Conservation (phyloP, 2,888 invertebrate genomes). For the Netelia fuscicornis region DNA sequence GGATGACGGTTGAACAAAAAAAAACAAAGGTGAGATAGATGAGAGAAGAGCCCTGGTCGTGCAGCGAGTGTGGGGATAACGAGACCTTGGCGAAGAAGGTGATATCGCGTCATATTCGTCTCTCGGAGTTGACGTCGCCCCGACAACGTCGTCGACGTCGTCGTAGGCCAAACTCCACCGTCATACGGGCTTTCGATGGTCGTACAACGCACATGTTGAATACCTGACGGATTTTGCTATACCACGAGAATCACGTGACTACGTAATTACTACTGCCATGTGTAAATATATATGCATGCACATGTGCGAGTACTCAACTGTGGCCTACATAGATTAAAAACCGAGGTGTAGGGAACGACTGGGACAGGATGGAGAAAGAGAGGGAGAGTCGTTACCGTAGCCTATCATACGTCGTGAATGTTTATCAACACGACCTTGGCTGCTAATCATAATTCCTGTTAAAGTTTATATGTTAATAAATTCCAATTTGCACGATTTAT, state of each 20-base stretch:
- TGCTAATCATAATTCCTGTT: slow-evolving; percentile 6
- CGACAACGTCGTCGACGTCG: slow-evolving; percentile 53
- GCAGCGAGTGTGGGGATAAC: slow-evolving; percentile 72
- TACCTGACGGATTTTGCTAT: slow-evolving; percentile 17
- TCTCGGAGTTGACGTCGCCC: slow-evolving; percentile 30
- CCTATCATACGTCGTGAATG: not conserved
- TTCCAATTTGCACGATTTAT: too few species aligned
- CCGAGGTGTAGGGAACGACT: slow-evolving; percentile 66
- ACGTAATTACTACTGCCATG: slow-evolving; percentile 48
- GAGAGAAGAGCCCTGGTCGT: slow-evolving; percentile 24
- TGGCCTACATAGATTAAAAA: slow-evolving; percentile 80
- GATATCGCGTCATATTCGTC: slow-evolving; percentile 70
- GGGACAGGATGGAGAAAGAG: not conserved
- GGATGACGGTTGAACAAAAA: slow-evolving; percentile 26
- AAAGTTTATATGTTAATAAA: too few species aligned
- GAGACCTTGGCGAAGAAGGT: slow-evolving; percentile 81
- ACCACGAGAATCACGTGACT: slow-evolving; percentile 52
- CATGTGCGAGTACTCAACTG: slow-evolving; percentile 32
- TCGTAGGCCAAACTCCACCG: slow-evolving; percentile 66
- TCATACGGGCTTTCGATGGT: slow-evolving; percentile 82
- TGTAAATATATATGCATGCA: slow-evolving; percentile 23
- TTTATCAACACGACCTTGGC: not conserved
- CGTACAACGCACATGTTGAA: slow-evolving; percentile 65
- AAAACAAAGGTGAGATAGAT: slow-evolving; percentile 3
- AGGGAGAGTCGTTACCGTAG: not conserved